These are phyloP conservation scores for Cataglyphis cursor DNA, from an alignment of 2,888 invertebrate genomes.

Conservation along the genomic window DNA sequence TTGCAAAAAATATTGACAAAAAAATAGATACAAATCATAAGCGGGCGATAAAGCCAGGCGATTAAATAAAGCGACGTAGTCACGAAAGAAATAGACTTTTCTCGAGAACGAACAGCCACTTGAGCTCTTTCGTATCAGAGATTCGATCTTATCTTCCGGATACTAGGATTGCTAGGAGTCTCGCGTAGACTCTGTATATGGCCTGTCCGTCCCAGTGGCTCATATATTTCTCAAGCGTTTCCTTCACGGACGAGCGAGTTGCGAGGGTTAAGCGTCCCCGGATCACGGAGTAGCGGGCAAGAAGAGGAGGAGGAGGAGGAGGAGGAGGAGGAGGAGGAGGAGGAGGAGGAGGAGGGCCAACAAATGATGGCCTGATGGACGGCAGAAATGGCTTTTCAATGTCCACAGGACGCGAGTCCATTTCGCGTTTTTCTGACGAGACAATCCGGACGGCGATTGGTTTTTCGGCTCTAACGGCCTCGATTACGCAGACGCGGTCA, in stretches of 20 bases:
- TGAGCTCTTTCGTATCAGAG: not conserved
- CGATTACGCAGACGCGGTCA: slow-evolving; percentile 37
- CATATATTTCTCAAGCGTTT: slow-evolving; percentile 56
- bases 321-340: not conserved
- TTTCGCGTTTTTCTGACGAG: slow-evolving; percentile 60
- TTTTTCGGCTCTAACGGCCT: slow-evolving; percentile 32
- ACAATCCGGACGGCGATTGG: slow-evolving; percentile 44
- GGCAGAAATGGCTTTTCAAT: slow-evolving; percentile 77
- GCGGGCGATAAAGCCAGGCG: not conserved
- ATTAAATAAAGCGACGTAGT: slow-evolving; percentile 18
- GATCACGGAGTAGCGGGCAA: slow-evolving; percentile 54
- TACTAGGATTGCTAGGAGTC: slow-evolving; percentile 9
- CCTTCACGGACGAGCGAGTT: slow-evolving; percentile 31
- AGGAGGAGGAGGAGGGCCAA: slow-evolving; percentile 51
- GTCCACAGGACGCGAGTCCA: slow-evolving; percentile 58
- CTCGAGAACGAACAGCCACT: slow-evolving; percentile 6
- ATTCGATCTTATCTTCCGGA: slow-evolving; percentile 20
- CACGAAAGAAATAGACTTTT: not conserved
- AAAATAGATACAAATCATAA: slow-evolving; percentile 4
- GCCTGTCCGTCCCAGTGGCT: not conserved
- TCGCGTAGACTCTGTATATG: slow-evolving; percentile 15
- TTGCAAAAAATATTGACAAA: not conserved
- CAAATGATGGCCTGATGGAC: slow-evolving; percentile 74
- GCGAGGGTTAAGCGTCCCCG: slow-evolving; percentile 52
- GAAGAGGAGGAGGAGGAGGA: slow-evolving; percentile 41